Evolutionary conservation across 2,113 vertebrate genomes (phyloP), one percentile per base, ranked within the genome.

Genomic region (Ivindomyrus marchei): DNA sequence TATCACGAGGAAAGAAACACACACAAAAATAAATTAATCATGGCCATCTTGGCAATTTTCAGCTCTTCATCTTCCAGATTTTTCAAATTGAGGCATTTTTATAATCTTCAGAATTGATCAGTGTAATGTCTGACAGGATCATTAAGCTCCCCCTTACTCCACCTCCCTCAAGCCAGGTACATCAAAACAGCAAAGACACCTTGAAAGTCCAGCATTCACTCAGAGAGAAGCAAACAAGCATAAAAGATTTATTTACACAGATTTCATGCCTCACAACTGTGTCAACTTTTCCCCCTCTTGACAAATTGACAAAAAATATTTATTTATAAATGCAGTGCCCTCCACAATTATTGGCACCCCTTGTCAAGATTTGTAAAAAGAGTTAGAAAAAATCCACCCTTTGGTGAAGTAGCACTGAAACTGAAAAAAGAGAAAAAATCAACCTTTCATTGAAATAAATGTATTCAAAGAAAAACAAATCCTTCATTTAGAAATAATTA

Each of bases 91-190:
- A 87, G 47, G 13, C 85, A 19, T 87, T 36, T 87, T 50, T 87
- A 87, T 53, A 53, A 87, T 87, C 50, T 52, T 52, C 49, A 87
- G 85, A 87, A 27, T 36, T 87, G 85, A 87, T 87, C 85, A 87
- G 27, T 56, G 15, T 52, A 87, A 53, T 52, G 49, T 87, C n/a
- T 87, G 85, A 56, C 85, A 53, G 31, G 85, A 56, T 87, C 50
- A 36, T 87, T 56, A 87, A 27, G 85, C n/a, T 85, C n/a, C 46
- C 46, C 50, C 10, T 31, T 3, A 24, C 52, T 19, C 27, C 6
- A 39, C 4, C 47, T 21, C 31, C 85, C 85, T 87, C 27, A 87
- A 36, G 47, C 50, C 85, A 87, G 47, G 49, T 87, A 87, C 31
- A 36, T 53, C 47, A 36, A 19, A 36, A 53, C 13, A 17, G 47